phyloP scores from a whole-genome alignment of 2,888 invertebrate genomes.

The Anoncus sp. region DNA sequence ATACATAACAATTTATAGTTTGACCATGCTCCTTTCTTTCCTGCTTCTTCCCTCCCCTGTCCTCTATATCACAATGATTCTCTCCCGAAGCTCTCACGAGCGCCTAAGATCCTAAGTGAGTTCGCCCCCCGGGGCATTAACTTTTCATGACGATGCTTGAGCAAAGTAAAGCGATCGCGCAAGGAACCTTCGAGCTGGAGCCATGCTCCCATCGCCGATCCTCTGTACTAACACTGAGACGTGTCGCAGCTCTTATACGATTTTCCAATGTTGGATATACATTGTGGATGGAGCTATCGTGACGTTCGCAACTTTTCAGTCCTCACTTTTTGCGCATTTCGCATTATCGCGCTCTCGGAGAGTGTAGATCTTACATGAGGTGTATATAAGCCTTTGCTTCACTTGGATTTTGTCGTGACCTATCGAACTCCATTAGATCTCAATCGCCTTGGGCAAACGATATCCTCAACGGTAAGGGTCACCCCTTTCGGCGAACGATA shows the following conservation, averaged over 20 bases:
- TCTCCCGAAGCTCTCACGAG: slow-evolving; percentile 33
- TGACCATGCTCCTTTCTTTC: slow-evolving; percentile 35
- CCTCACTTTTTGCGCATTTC: not conserved
- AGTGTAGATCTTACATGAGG: slow-evolving; percentile 1
- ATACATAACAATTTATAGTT: slow-evolving; percentile 68
- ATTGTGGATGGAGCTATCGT: slow-evolving; percentile 34
- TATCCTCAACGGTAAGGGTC: slow-evolving; percentile 44
- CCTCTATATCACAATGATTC: slow-evolving; percentile 8
- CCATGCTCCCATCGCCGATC: slow-evolving; percentile 9
- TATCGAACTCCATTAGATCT: slow-evolving; percentile 54
- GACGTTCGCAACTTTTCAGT: slow-evolving; percentile 38
- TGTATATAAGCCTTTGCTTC: slow-evolving; percentile 5
- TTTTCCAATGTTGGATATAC: slow-evolving; percentile 37
- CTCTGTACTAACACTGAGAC: slow-evolving; percentile 12
- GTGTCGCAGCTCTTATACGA: slow-evolving; percentile 44
- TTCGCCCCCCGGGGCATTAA: slow-evolving; percentile 63
- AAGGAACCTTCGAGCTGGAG: slow-evolving; percentile 15
- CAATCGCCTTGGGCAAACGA: slow-evolving; percentile 34
- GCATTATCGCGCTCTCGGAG: not conserved
- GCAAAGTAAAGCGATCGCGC: slow-evolving; percentile 25
- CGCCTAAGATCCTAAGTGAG: slow-evolving; percentile 36
- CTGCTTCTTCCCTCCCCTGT: slow-evolving; percentile 22
- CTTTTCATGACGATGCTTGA: slow-evolving; percentile 60
- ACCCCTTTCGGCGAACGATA: slow-evolving; percentile 33
- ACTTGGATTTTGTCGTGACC: slow-evolving; percentile 36